Conservation (phyloP, 2,797 vertebrate genomes). For the Brachyrhaphis roseni region DNA sequence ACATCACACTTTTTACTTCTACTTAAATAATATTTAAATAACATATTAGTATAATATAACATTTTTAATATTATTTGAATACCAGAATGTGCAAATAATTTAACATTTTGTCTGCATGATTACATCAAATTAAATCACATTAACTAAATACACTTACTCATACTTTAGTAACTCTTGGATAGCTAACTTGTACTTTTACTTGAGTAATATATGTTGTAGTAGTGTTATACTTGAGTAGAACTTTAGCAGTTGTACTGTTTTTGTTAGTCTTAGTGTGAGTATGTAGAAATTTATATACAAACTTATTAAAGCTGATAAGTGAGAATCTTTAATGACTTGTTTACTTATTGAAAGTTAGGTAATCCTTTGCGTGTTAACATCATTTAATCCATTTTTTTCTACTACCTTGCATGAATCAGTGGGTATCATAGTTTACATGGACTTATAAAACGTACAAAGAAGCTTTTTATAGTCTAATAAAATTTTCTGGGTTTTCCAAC, state of each 20-base stretch:
- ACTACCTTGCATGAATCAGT: slow-evolving; percentile 13
- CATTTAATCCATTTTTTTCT: slow-evolving; percentile 14
- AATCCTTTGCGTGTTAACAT: slow-evolving; percentile 21
- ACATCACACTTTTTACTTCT: background rate
- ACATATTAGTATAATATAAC: too few species aligned
- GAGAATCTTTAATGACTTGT: slow-evolving; percentile 16
- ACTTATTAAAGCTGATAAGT: background rate
- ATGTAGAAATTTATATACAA: background rate
- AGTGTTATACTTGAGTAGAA: background rate
- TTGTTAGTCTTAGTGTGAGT: slow-evolving; percentile 13
- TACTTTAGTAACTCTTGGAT: background rate
- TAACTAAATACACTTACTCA: background rate
- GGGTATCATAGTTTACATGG: slow-evolving; percentile 12
- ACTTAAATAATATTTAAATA: background rate
- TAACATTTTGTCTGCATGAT: too few species aligned
- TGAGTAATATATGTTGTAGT: background rate
- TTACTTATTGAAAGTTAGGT: slow-evolving; percentile 18
- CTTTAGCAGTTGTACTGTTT: slow-evolving; percentile 10
- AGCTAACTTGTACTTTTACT: background rate
- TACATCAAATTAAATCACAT: too few species aligned
- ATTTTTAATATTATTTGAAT: too few species aligned
- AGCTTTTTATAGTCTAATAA: slow-evolving; percentile 27
- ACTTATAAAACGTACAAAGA: slow-evolving; percentile 23
- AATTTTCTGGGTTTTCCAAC: slow-evolving; percentile 33
- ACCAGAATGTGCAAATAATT: too few species aligned